Percentiles rank a stretch among this genome's conserved stretches.
These are phyloP conservation scores for Andrena fulva DNA, from an alignment of 2,888 invertebrate genomes.

Conservation along the genomic window DNA sequence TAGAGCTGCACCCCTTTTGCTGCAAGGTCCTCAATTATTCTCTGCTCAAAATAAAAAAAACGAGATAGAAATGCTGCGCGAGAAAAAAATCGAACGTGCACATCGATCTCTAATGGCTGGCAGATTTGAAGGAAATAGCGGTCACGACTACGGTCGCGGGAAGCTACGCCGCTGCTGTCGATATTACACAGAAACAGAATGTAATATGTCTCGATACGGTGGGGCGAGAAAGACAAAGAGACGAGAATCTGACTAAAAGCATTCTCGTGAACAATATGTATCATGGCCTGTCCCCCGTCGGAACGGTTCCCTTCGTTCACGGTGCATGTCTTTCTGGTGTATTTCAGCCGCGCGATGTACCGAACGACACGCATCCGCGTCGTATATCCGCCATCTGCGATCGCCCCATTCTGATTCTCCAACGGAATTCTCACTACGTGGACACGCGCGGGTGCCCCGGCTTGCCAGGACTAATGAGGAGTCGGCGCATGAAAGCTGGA, in stretches of 20 bases:
- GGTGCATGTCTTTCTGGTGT: conserved; percentile 22
- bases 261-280: conserved; percentile 50
- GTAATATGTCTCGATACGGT: conserved; percentile 38
- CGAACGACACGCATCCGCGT: conserved; percentile 9
- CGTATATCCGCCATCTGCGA: conserved; percentile 2
- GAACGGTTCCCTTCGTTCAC: conserved; percentile 25
- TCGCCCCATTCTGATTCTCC: conserved; percentile 14
- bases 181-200: conserved; percentile 49
- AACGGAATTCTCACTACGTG: conserved; percentile 20
- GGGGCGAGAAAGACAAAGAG: conserved; percentile 4
- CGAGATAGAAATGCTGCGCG: neutral
- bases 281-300: conserved; percentile 31
- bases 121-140: conserved; percentile 38
- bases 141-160: conserved; percentile 1
- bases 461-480: conserved; percentile 14
- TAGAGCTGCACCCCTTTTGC: too few relatives aligned
- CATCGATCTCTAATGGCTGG: conserved; percentile 16
- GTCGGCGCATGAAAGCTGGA: conserved; percentile 5
- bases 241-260: conserved; percentile 46
- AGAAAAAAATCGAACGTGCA: conserved; percentile 9
- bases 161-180: conserved; percentile 34
- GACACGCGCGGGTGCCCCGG: conserved; percentile 1
- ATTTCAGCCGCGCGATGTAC: conserved; percentile 13
- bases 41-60: neutral
- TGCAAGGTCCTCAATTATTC: neutral